Evolutionary conservation across 2,888 invertebrate species (phyloP).

Genomic region (Lamellibrachia satsuma): DNA sequence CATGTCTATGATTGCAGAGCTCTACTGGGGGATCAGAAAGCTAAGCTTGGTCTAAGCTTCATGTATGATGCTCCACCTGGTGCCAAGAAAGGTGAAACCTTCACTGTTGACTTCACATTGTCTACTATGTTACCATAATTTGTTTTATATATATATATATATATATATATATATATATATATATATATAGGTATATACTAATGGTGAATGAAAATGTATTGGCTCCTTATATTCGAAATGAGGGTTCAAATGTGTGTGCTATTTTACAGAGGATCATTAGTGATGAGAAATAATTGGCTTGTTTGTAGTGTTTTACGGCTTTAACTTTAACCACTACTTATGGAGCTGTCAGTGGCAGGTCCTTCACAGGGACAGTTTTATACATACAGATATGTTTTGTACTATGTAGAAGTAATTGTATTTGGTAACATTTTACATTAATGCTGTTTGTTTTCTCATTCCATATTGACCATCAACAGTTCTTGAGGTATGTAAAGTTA

Average conservation of each 20-base stretch:
- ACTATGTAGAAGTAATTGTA: background rate
- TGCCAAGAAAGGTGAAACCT: conserved; percentile 71
- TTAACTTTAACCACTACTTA: background rate
- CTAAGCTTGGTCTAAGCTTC: conserved; percentile 96
- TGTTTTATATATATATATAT: background rate
- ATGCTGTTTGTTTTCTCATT: background rate
- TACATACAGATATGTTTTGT: background rate
- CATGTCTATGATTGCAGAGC: conserved; percentile 73
- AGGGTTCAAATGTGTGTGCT: too few relatives aligned
- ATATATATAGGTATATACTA: background rate
- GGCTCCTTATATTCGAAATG: too few relatives aligned
- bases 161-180: background rate
- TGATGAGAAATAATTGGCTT: background rate
- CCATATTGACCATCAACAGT: background rate
- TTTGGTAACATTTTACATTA: background rate
- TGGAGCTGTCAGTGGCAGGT: background rate
- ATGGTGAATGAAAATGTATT: background rate
- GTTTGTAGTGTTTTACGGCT: too few relatives aligned
- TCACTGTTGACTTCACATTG: background rate
- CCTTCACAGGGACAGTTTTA: background rate
- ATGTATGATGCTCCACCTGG: conserved; percentile 99
- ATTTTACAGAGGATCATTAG: too few relatives aligned
- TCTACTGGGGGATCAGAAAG: conserved; percentile 97
- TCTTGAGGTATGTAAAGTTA: background rate
- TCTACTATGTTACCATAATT: background rate